Percentiles rank a stretch among this genome's conserved stretches.
Evolutionary conservation across 2,797 vertebrate species (phyloP).

Genomic region (Enteromius viviparus): DNA sequence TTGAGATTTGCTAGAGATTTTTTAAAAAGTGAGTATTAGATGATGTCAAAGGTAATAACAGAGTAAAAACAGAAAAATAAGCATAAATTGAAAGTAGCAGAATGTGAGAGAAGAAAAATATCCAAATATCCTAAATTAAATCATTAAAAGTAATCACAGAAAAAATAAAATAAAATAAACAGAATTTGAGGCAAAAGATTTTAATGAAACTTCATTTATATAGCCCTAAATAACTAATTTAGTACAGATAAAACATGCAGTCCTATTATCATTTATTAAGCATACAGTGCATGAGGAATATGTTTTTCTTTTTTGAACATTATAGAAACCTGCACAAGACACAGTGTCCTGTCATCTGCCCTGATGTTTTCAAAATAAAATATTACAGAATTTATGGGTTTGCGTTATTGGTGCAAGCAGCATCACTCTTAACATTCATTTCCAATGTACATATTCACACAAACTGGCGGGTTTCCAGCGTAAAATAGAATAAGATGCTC

Average conservation of each 20-base stretch:
- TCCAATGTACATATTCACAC: conserved; percentile 73
- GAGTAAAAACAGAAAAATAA: not conserved
- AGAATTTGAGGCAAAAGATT: not conserved
- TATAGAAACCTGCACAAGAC: not conserved
- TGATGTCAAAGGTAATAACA: not conserved
- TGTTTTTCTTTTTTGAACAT: not conserved
- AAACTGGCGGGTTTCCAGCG: conserved; percentile 67
- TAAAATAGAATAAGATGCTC: conserved; percentile 55
- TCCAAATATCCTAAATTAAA: not conserved
- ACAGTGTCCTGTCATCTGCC: not conserved
- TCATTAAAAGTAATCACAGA: not conserved
- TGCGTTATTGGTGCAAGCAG: conserved; percentile 47
- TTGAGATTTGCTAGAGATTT: not conserved
- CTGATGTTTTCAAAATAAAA: not conserved
- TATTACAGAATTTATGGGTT: not conserved
- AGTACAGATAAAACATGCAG: not conserved
- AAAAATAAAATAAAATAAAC: not conserved
- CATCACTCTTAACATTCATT: conserved; percentile 60
- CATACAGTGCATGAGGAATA: not conserved
- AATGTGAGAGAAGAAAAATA: not conserved
- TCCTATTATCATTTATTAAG: not conserved
- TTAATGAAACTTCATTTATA: not conserved
- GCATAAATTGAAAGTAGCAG: not conserved
- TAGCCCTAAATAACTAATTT: not conserved
- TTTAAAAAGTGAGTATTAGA: not conserved